A percentile compares a stretch with the other conserved stretches of the same genome.
Evolutionary conservation across 2,888 invertebrate species (phyloP).

Genomic region (Drosophila acutilabella): DNA sequence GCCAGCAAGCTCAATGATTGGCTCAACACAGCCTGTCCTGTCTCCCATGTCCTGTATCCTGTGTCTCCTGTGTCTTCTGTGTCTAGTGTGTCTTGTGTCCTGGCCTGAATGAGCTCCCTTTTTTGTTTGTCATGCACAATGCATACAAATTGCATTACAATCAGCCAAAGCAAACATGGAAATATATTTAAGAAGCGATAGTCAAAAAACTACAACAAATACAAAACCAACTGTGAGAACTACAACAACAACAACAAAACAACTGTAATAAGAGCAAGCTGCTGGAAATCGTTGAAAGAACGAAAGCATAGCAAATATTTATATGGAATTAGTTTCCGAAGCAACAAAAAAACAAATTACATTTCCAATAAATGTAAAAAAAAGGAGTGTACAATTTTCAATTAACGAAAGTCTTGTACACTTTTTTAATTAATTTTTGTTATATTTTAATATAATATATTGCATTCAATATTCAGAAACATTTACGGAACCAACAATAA

Average conservation of each 20-base stretch:
- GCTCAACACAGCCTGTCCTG: conserved; percentile 14
- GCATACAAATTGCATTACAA: conserved; percentile 81
- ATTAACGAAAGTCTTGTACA: conserved; percentile 13
- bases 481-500: too few relatives aligned
- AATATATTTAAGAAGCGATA: conserved; percentile 61
- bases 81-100: background rate
- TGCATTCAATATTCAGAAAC: too few relatives aligned
- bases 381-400: background rate
- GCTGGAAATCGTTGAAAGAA: conserved; percentile 52
- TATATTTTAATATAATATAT: too few relatives aligned
- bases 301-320: conserved; percentile 60
- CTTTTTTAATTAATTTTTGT: background rate
- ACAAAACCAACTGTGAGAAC: conserved; percentile 24
- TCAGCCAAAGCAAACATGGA: conserved; percentile 71
- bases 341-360: background rate
- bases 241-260: conserved; percentile 21
- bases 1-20: conserved; percentile 44
- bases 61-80: background rate
- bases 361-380: conserved; percentile 1
- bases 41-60: conserved; percentile 1
- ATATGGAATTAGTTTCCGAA: conserved; percentile 49
- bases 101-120: conserved; percentile 42
- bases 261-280: conserved; percentile 27
- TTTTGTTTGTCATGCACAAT: conserved; percentile 77
- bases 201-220: conserved; percentile 30